Percentiles rank a stretch among this genome's conserved stretches.
phyloP scores from a whole-genome alignment of 2,797 vertebrate genomes.

The Emys orbicularis region DNA sequence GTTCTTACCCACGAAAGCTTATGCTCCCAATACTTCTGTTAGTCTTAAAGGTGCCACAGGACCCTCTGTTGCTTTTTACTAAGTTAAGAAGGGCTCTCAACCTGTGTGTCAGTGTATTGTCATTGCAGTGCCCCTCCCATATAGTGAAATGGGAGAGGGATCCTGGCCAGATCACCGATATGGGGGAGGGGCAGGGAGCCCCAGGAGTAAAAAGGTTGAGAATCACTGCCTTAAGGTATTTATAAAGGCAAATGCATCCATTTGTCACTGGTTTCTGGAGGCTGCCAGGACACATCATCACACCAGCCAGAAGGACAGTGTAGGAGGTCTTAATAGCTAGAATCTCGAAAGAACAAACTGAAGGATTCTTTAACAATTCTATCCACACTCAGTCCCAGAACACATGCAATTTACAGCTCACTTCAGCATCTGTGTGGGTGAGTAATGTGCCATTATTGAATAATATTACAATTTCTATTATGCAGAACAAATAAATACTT shows the following conservation, averaged over 20 bases:
- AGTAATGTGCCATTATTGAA: neutral
- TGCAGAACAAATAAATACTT: neutral
- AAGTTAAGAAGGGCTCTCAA: neutral
- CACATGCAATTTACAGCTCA: neutral
- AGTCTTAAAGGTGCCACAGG: no score
- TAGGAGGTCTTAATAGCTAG: neutral
- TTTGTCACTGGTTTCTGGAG: neutral
- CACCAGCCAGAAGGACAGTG: neutral
- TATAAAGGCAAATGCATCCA: neutral
- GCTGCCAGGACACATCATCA: fast-evolving
- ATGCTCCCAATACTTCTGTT: no score
- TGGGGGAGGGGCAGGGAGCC: neutral
- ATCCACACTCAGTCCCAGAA: neutral
- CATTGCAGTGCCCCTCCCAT: fast-evolving
- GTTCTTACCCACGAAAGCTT: no score
- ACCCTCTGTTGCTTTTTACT: no score
- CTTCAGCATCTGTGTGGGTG: neutral
- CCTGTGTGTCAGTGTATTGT: fast-evolving
- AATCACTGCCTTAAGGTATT: fast-evolving
- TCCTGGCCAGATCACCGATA: neutral
- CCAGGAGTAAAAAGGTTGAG: neutral
- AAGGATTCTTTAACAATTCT: neutral
- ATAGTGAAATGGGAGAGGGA: fast-evolving
- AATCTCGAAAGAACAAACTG: neutral
- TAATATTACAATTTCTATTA: neutral